Percentiles rank a stretch among this genome's conserved stretches.
These are phyloP conservation scores for Diadromus collaris DNA, from an alignment of 2,888 invertebrate species.

Conservation along the genomic window DNA sequence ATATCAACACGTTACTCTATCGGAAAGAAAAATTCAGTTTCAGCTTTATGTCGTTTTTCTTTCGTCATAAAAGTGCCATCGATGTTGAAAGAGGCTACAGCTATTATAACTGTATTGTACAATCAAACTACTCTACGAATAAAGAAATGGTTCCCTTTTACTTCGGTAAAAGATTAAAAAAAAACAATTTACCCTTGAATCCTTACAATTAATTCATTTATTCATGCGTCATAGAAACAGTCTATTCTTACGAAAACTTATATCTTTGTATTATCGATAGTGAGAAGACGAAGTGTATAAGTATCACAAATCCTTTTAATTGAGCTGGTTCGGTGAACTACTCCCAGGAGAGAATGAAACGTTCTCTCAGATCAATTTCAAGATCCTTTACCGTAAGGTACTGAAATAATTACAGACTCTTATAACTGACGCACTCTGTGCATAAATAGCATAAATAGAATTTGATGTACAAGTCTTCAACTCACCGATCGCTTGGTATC, in stretches of 20 bases:
- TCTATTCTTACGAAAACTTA: not conserved
- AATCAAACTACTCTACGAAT: conserved; percentile 59
- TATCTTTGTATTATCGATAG: not conserved
- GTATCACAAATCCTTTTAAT: not conserved
- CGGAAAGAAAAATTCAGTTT: conserved; percentile 51
- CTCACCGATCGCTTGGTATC: conserved; percentile 68
- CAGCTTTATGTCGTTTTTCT: conserved; percentile 65
- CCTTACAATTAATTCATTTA: not conserved
- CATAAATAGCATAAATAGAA: not conserved
- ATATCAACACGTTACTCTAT: conserved; percentile 42
- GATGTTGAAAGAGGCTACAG: conserved; percentile 62
- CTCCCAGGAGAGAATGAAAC: conserved; percentile 68
- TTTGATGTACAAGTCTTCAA: conserved; percentile 43
- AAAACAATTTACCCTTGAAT: not conserved
- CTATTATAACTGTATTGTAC: conserved; percentile 61
- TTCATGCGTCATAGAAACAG: not conserved
- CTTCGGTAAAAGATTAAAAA: conserved; percentile 42
- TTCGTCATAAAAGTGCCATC: conserved; percentile 71
- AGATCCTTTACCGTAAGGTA: conserved; percentile 65
- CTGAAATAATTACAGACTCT: conserved; percentile 61
- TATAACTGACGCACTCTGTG: not conserved
- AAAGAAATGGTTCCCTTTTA: conserved; percentile 58
- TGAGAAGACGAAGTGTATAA: not conserved
- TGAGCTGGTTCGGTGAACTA: conserved; percentile 28
- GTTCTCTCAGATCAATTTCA: conserved; percentile 64